These are phyloP conservation scores for Acipenser ruthenus DNA, from an alignment of 2,797 vertebrate genomes.

Conservation along the genomic window DNA sequence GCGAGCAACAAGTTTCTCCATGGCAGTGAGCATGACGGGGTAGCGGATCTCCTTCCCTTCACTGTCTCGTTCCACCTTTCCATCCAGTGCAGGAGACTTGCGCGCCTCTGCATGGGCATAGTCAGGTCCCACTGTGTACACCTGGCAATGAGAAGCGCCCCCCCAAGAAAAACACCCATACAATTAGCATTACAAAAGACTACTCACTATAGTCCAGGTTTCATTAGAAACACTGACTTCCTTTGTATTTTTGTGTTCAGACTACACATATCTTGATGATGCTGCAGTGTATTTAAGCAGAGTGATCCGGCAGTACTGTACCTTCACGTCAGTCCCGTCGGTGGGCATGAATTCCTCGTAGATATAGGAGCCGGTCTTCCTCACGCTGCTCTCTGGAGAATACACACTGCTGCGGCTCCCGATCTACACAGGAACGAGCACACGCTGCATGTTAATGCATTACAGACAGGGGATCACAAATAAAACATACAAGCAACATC, in stretches of 20 bases:
- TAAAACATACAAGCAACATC: background rate
- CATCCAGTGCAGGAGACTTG: slow-evolving; percentile 92
- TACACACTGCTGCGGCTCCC: slow-evolving; percentile 96
- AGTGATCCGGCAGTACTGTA: slow-evolving; percentile 29
- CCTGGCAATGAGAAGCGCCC: slow-evolving; percentile 47
- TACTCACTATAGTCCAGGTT: too few relatives aligned
- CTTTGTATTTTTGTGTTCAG: too few relatives aligned
- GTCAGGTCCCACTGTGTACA: slow-evolving; percentile 95
- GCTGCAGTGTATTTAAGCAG: too few relatives aligned
- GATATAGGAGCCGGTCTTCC: slow-evolving; percentile 96
- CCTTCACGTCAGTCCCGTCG: slow-evolving; percentile 97
- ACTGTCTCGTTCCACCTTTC: slow-evolving; percentile 94
- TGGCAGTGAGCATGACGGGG: slow-evolving; percentile 95
- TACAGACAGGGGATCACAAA: background rate
- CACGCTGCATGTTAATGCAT: background rate
- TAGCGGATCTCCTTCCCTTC: slow-evolving; percentile 97
- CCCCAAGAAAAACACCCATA: slow-evolving; percentile 15
- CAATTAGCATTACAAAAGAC: slow-evolving; percentile 26
- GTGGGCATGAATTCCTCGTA: slow-evolving; percentile 99
- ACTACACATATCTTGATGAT: too few relatives aligned
- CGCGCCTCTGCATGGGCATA: slow-evolving; percentile 96
- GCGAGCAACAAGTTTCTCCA: slow-evolving; percentile 94
- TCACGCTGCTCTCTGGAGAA: slow-evolving; percentile 91
- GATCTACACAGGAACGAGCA: slow-evolving; percentile 60
- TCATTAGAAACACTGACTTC: too few relatives aligned